These are phyloP conservation scores for Enteromius fasciolatus DNA, from an alignment of 2,797 vertebrate genomes.

Conservation along the genomic window DNA sequence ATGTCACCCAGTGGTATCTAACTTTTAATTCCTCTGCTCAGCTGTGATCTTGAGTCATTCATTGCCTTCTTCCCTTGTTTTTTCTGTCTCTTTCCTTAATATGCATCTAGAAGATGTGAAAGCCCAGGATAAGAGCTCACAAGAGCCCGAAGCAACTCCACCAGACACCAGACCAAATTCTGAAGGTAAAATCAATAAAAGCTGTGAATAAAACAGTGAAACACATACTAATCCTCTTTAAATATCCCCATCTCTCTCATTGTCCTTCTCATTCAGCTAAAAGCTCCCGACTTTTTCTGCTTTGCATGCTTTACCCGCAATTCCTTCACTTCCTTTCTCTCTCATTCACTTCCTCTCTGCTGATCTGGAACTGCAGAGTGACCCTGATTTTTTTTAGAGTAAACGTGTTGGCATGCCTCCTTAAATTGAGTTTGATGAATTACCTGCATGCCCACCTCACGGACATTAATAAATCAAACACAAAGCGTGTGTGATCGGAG, in stretches of 20 bases:
- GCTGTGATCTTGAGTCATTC: slow-evolving; percentile 26
- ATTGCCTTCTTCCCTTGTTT: slow-evolving; percentile 10
- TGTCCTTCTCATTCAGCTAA: background rate
- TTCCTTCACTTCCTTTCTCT: slow-evolving; percentile 3
- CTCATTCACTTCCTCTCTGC: slow-evolving; percentile 31
- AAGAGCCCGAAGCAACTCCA: slow-evolving; percentile 68
- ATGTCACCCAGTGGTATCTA: slow-evolving; percentile 25
- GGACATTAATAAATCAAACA: slow-evolving; percentile 78
- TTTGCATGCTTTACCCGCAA: background rate
- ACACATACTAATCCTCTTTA: background rate
- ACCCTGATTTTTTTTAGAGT: slow-evolving; percentile 76
- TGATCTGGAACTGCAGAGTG: slow-evolving; percentile 52
- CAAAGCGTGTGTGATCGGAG: slow-evolving; percentile 71
- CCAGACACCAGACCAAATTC: slow-evolving; percentile 74
- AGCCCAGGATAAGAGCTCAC: slow-evolving; percentile 66
- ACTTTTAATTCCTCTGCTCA: slow-evolving; percentile 39
- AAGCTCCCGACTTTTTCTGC: background rate
- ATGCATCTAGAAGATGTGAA: slow-evolving; percentile 67
- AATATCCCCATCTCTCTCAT: background rate
- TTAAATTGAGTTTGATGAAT: slow-evolving; percentile 80
- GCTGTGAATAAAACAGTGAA: slow-evolving; percentile 43
- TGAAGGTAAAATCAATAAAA: slow-evolving; percentile 73
- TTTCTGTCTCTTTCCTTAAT: slow-evolving; percentile 40
- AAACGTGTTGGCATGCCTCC: slow-evolving; percentile 70
- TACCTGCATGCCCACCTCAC: slow-evolving; percentile 71